Evolutionary conservation across 2,888 invertebrate species (phyloP).

Genomic region (Tridacna crocea): DNA sequence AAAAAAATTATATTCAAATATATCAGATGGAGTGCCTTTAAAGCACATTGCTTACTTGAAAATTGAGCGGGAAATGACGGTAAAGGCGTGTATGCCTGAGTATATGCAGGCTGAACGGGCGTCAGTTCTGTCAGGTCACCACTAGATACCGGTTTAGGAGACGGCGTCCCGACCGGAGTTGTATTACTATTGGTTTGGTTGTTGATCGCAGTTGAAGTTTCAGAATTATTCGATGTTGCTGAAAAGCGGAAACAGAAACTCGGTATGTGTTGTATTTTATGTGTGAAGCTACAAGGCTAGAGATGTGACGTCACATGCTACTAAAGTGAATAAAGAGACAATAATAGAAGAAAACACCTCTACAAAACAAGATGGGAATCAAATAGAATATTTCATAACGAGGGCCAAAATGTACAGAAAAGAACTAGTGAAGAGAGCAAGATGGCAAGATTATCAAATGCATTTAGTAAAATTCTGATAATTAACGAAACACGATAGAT

Average conservation of each 20-base stretch:
- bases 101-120: constrained; percentile 55
- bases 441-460: too few relatives aligned
- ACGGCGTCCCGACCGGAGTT: constrained; percentile 49
- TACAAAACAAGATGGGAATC: too few relatives aligned
- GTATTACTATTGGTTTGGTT: constrained; percentile 40
- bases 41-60: constrained; percentile 57
- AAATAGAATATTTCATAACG: too few relatives aligned
- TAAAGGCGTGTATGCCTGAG: constrained; percentile 62
- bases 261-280: background rate
- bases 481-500: too few relatives aligned
- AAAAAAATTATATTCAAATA: too few relatives aligned
- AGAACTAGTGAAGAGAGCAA: too few relatives aligned
- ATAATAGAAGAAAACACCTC: too few relatives aligned
- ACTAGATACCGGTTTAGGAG: constrained; percentile 52
- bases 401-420: too few relatives aligned
- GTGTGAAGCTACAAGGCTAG: too few relatives aligned
- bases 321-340: too few relatives aligned
- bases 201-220: constrained; percentile 31
- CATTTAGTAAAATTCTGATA: too few relatives aligned
- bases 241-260: constrained; percentile 46
- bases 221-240: constrained; percentile 56
- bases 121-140: constrained; percentile 62
- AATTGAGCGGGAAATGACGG: constrained; percentile 66
- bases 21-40: background rate
- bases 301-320: too few relatives aligned